A percentile compares a stretch with the other conserved stretches of the same genome.
Evolutionary conservation across 1,140 invertebrate species (phyloP).

Genomic region (Aporrectodea caliginosa): DNA sequence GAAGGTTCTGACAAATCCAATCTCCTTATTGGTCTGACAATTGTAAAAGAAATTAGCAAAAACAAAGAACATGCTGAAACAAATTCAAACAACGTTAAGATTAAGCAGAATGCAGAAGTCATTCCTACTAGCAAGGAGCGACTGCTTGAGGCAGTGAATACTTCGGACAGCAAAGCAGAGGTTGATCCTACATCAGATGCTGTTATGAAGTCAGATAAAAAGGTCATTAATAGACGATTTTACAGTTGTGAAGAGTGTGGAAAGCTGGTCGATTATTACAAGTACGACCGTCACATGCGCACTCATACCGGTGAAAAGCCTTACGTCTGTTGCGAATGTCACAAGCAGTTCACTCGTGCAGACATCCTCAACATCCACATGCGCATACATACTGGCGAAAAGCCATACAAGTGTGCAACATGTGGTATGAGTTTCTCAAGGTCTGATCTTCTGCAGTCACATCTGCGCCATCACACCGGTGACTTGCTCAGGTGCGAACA

Average conservation of each 20-base stretch:
- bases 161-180: no score
- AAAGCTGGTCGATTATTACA: not conserved
- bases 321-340: not conserved
- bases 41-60: no score
- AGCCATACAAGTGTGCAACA: conserved; percentile 6
- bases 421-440: not conserved
- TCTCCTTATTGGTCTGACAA: no score
- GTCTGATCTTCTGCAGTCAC: not conserved
- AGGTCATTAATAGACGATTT: not conserved
- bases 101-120: no score
- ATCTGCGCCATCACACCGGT: not conserved
- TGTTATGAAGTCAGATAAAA: no score
- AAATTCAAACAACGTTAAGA: no score
- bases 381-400: conserved; percentile 8
- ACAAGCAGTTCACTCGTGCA: not conserved
- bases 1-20: no score
- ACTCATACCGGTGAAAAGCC: conserved; percentile 6
- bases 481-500: not conserved
- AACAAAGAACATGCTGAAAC: no score
- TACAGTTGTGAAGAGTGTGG: not conserved
- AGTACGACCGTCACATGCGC: conserved; percentile 4
- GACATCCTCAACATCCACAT: not conserved
- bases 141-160: no score
- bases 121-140: no score
- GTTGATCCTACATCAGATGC: no score